Percentiles rank a stretch among this genome's conserved stretches.
Evolutionary conservation across 2,888 invertebrate species (phyloP).

Genomic region (Pherbina coryleti): DNA sequence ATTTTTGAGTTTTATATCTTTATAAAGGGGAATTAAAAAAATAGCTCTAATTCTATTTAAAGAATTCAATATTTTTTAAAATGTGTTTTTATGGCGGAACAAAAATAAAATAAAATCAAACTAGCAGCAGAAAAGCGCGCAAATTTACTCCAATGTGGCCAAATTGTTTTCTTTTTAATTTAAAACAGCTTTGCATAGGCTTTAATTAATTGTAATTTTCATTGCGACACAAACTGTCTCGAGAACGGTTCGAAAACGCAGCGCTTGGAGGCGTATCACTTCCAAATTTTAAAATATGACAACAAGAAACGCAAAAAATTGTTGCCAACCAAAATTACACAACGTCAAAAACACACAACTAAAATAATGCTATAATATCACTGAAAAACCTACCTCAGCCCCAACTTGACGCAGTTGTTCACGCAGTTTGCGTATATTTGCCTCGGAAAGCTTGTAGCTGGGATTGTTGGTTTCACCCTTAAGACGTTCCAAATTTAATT

Average conservation of each 20-base stretch:
- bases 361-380: not conserved
- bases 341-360: not conserved
- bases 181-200: too few relatives aligned
- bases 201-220: not conserved
- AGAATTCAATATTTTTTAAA: too few relatives aligned
- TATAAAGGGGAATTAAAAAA: too few relatives aligned
- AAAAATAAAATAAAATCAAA: not conserved
- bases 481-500: conserved; percentile 83
- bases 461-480: conserved; percentile 71
- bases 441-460: conserved; percentile 67
- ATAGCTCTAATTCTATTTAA: too few relatives aligned
- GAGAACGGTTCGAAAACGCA: not conserved
- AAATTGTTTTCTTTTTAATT: too few relatives aligned
- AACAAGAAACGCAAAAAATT: not conserved
- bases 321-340: not conserved
- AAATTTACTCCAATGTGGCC: too few relatives aligned
- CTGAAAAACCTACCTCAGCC: conserved; percentile 65
- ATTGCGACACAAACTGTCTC: not conserved
- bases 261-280: not conserved
- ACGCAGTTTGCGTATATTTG: conserved; percentile 67
- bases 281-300: not conserved
- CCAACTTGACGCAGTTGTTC: conserved; percentile 69
- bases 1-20: too few relatives aligned
- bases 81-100: not conserved
- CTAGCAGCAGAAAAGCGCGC: not conserved